Evolutionary conservation across 2,888 invertebrate species (phyloP), one percentile per base, ranked within the genome.

Genomic region (Agrenia bidenticulata): DNA sequence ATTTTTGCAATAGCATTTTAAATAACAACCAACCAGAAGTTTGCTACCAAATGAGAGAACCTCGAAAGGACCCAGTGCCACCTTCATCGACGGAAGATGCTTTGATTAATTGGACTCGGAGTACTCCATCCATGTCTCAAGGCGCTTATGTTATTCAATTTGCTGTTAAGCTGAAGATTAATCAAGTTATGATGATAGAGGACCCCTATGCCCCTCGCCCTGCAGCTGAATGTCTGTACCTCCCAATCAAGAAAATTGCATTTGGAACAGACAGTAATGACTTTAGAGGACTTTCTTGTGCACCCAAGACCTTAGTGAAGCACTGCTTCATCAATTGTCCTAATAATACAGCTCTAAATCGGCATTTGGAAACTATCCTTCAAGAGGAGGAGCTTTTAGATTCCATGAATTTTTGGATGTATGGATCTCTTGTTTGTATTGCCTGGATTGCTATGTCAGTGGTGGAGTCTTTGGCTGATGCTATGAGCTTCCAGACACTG

Each of bases 361-460:
- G 45, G n/a, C 69, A 74, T 17, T 54, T 76, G 41, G 70, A 73
- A 45, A 61, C 69, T 11, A 67, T 73, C 5, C 19, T 64, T 0
- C 64, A 67, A 19, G 73, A 73, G 23, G 50, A 63, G 42, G 73
- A 74, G 13, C 54, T 75, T 17, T 62, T 72, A 39, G 70, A 69
- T 24, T 73, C 74, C 1, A 79, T 84, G 72, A 86, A 88, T 77
- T 94, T 94, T 78, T 90, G 91, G 87, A 78, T 89, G 71, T 90
- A 94, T 77, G 86, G 92, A 72, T 77, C 85, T 24, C 81, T 92
- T 63, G 86, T 92, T 80, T 84, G 90, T n/a, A 77, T 89, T 13
- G 89, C 88, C 65, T 94, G 93, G 89, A 81, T 89, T 24, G 88
- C 89, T 1, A 91, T 92, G 85, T 89, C 93, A 0, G 89, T 94